Base-by-base conservation (phyloP, 2,888 invertebrate genomes). In the Pollenia griseotomentosa region DNA sequence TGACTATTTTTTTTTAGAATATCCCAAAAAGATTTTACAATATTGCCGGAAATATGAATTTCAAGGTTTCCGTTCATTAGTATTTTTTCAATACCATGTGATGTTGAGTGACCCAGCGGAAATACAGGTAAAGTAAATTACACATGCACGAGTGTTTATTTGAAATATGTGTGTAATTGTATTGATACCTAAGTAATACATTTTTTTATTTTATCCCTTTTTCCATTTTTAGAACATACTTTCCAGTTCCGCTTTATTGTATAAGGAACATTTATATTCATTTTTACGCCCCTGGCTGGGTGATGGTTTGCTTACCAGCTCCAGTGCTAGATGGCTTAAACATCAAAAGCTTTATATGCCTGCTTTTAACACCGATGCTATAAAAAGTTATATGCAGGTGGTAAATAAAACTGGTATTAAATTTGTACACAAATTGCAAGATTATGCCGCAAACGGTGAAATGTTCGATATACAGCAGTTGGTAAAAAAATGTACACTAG, bases 311-410 rank as follows among this genome's bases (percentile, higher is more conserved):
- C 90, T 94, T 7, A 94, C 94, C 16, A 93, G 94, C 51, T 92
- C 91, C 78, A 90, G 91, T 46, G 91, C 92, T 42, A 94, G 94
- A 88, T 95, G 94, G 94, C 90, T 93, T n/a, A 92, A 93, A 46
- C 94, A 94, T 86, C 93, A 94, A 78, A 94, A 94, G 91, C 90
- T 94, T 48, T 94, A 94, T 66, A 92, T 93, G 8, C 94, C 94
- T 14, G 93, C 94, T 10, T 95, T 95, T 89, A 92, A 92, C 55
- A 87, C 88, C n/a, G 55, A 89, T 46, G 90, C 92, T 77, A 90
- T 92, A 48, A 89, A 89, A 19, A 91, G 90, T 9, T 92, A 92
- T 77, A 88, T 92, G 89, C 91, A 93, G 12, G 92, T 93, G 2
- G 94, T 94, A 89, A 91, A 93, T 48, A 90, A 92, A 42, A 95